These are phyloP conservation scores for Eleginops maclovinus DNA, from an alignment of 2,113 vertebrate species.

Conservation along the genomic window DNA sequence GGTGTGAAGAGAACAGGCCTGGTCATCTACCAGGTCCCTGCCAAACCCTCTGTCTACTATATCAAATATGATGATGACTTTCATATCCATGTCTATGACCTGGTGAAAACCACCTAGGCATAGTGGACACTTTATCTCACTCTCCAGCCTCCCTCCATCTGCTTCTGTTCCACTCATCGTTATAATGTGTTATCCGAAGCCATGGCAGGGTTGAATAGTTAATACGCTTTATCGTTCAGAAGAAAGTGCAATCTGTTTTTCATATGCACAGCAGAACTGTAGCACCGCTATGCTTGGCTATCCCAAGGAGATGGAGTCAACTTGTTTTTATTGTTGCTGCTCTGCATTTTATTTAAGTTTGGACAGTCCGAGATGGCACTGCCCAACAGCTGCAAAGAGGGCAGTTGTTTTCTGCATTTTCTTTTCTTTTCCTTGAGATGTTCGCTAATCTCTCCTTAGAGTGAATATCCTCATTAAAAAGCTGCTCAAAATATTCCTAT, in stretches of 20 bases:
- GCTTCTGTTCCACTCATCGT: conserved; percentile 52
- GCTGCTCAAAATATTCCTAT: conserved; percentile 38
- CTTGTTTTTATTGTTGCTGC: conserved; percentile 55
- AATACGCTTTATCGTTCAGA: conserved; percentile 57
- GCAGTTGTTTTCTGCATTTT: conserved; percentile 36
- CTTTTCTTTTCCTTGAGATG: conserved; percentile 28
- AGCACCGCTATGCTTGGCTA: conserved; percentile 65
- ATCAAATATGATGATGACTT: conserved; percentile 89
- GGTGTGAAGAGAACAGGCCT: conserved; percentile 87
- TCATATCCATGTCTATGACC: conserved; percentile 88
- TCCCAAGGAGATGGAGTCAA: conserved; percentile 22
- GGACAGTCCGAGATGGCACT: conserved; percentile 46
- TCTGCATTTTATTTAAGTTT: conserved; percentile 48
- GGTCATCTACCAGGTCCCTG: conserved; percentile 88
- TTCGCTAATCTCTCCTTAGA: conserved; percentile 31
- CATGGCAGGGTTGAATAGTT: conserved; percentile 51
- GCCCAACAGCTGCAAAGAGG: conserved; percentile 30
- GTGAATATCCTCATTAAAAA: conserved; percentile 39
- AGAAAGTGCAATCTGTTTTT: conserved; percentile 63
- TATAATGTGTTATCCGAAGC: conserved; percentile 50
- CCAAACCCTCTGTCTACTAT: conserved; percentile 88
- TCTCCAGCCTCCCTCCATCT: conserved; percentile 35
- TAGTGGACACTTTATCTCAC: conserved; percentile 53
- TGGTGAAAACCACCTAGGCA: conserved; percentile 87
- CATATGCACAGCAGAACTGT: conserved; percentile 73